Base-by-base conservation (phyloP, 2,113 vertebrate species). In the Malurus elegans region DNA sequence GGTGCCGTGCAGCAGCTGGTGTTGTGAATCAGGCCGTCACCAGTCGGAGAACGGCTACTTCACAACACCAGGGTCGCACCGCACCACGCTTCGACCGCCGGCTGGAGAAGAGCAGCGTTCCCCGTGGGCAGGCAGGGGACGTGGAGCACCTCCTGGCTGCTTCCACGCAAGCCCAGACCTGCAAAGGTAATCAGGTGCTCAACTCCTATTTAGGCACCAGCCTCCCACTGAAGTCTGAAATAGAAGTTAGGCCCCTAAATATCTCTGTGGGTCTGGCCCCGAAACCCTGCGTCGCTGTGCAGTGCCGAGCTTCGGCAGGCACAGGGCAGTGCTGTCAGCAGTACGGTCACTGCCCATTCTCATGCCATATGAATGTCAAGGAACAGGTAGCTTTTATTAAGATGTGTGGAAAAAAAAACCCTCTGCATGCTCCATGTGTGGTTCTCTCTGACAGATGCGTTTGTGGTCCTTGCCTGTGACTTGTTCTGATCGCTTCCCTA, bases 21-120 rank as follows among this genome's bases (percentile, higher is more conserved):
- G 99, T 99, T 99, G 99, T 99, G 99, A 99, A 99, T 99, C 99
- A 99, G 99, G 99, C 99, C 99, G 99, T 97, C 97, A 94, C 98
- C 98, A 94, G 96, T 98, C 86, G 93, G 97, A 98, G 96, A 98
- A 98, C 99, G 99, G 99, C 99, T 99, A 99, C 98, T 99, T 99
- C 99, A 99, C 98, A 99, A 99, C 99, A 98, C 99, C 99, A 99
- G 99, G 99, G 99, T 98, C 95, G 90, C 98, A 98, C 98, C 76
- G 29, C 92, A 97, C 98, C 98, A 94, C 96, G 26, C 80, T 81
- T 88, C 99, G 8, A 72, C 98, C 0, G 3, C n/a, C 31, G 0
- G 28, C 36, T 5, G 3, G n/a, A 53, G 70, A 81, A 40, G 45
- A 96, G 72, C 9, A 0, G 72, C 60, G 7, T 6, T n/a, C 73